These are phyloP conservation scores for Oceanodroma leucorhoa DNA, from an alignment of 2,797 vertebrate species.

Conservation along the genomic window DNA sequence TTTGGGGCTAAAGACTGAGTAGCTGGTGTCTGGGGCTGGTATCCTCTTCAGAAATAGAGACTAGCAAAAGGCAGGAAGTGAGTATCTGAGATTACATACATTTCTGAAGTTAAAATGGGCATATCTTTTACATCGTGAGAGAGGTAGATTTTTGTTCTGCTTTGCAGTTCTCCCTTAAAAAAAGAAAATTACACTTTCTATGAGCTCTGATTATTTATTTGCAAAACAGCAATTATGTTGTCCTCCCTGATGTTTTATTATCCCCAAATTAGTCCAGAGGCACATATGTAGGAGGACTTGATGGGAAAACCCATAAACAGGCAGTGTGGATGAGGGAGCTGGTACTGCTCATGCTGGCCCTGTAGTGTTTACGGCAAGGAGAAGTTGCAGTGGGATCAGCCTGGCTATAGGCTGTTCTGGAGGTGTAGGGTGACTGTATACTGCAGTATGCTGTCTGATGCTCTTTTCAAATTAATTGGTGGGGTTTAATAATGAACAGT, in stretches of 20 bases:
- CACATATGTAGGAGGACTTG: background rate
- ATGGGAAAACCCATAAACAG: background rate
- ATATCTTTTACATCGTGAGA: background rate
- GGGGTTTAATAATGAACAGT: background rate
- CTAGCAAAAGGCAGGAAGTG: background rate
- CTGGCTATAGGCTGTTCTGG: background rate
- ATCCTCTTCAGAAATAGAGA: background rate
- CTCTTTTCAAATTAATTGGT: background rate
- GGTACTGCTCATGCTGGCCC: background rate
- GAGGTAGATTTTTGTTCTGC: background rate
- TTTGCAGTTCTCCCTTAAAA: background rate
- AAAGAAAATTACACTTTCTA: background rate
- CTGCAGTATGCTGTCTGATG: background rate
- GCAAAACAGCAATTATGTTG: background rate
- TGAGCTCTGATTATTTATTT: background rate
- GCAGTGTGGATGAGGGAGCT: background rate
- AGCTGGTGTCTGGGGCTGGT: background rate
- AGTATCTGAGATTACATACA: background rate
- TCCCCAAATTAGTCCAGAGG: background rate
- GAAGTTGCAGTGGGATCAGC: background rate
- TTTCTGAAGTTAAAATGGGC: background rate
- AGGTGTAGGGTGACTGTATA: background rate
- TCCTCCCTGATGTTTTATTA: background rate
- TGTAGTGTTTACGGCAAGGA: background rate
- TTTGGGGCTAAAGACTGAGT: background rate